Conservation (phyloP, 2,797 vertebrate species). For the Poecile montanus region DNA sequence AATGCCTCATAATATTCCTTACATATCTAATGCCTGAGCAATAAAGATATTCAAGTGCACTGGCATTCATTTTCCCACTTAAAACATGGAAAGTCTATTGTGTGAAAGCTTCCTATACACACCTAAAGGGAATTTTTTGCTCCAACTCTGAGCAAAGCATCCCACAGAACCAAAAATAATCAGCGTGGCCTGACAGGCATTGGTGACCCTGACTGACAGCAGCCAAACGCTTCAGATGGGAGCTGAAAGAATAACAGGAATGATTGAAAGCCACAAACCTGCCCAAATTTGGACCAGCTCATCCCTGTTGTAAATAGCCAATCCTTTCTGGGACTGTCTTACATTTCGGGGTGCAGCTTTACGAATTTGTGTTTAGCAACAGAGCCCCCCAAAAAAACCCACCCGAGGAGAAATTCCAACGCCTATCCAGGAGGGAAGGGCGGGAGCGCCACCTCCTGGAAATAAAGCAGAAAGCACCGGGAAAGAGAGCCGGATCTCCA, state of each 20-base stretch:
- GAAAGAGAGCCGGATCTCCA: background rate
- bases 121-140: background rate
- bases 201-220: background rate
- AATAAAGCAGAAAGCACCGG: rapidly evolving
- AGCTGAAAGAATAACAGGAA: background rate
- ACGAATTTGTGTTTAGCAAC: rapidly evolving
- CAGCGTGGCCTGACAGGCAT: rapidly evolving
- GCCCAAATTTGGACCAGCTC: background rate
- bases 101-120: background rate
- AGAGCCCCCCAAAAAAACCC: rapidly evolving
- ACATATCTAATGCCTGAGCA: rapidly evolving
- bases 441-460: constrained; percentile 36
- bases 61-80: background rate
- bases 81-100: rapidly evolving
- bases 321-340: background rate
- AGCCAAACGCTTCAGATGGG: background rate
- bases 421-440: background rate
- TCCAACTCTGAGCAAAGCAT: background rate
- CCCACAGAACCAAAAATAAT: background rate
- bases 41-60: background rate
- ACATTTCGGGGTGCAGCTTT: background rate
- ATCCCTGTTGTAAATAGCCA: background rate
- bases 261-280: background rate
- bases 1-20: background rate
- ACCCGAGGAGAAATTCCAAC: background rate